Base-by-base conservation (phyloP, 1,140 invertebrate genomes). In the Cyclina sinensis region DNA sequence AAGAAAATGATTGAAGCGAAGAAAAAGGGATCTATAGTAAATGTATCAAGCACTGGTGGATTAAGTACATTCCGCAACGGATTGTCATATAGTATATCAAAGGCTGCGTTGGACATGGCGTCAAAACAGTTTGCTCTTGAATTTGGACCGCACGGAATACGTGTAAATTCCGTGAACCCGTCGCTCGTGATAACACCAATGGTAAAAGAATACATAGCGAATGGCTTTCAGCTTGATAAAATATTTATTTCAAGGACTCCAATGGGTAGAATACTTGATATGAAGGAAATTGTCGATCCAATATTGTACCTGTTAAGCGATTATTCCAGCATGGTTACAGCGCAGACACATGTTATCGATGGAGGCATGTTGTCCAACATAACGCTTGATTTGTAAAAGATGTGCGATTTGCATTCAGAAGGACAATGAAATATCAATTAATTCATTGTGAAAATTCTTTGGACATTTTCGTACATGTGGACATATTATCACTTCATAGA, bases 91-190 rank as follows among this genome's bases (percentile, higher is more conserved):
- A 97, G 97, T 94, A 95, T 94, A 4, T 95, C 96, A 0, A 97
- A 97, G 93, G 96, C 94, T 18, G 97, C 96, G 14, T 79, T 97
- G 0, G 97, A 97, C 90, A 94, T 95, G 65, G 74, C 97, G 7
- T 96, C 95, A 18, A 97, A 97, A 92, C 96, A 96, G 0, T 97
- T 98, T 96, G 98, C 98, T 0, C 93, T 98, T 27, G 98, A 99
- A 95, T 95, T 99, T 24, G 98, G 98, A 0, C 97, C 97, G 0
- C 95, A 97, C 57, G 99, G 97, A 54, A 99, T 99, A 86, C 96
- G 98, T 88, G 97, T 98, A 0, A 99, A 99, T 94, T 96, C 96
- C 65, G 97, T 99, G 0, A 98, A 98, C 96, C 98, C 98, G 5
- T 92, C 92, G 0, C 98, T 98, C 0, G 97, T 98, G n/a, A 96